Conservation (phyloP, 1,140 invertebrate species). For the Pachyrhynchus sulphureomaculatus region DNA sequence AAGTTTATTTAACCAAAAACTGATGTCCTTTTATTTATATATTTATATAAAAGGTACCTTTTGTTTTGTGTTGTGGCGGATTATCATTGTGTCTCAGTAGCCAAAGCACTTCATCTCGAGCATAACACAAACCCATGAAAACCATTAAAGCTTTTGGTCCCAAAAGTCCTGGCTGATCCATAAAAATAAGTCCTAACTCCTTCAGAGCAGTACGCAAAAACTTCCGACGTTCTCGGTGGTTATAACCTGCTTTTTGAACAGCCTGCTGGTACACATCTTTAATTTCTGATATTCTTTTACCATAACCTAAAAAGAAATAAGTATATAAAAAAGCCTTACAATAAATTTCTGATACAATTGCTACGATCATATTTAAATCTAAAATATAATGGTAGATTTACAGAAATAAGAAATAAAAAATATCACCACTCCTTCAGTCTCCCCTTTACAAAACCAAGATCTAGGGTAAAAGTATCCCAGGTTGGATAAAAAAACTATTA, state of each 20-base stretch:
- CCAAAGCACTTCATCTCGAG: constrained; percentile 97
- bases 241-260: constrained; percentile 83
- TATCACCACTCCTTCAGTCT: too few species aligned
- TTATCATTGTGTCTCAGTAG: constrained; percentile 94
- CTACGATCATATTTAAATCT: too few species aligned
- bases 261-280: constrained; percentile 92
- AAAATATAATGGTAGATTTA: too few species aligned
- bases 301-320: constrained; percentile 60
- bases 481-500: too few species aligned
- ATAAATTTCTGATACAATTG: too few species aligned
- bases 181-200: constrained; percentile 92
- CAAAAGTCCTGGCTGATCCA: constrained; percentile 95
- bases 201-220: constrained; percentile 94
- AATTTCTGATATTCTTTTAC: constrained; percentile 88
- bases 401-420: too few species aligned
- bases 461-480: too few species aligned
- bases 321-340: too few species aligned
- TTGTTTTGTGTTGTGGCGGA: constrained; percentile 81
- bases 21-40: too few species aligned
- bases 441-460: too few species aligned
- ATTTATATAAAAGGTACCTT: constrained; percentile 58
- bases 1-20: too few species aligned
- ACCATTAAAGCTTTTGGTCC: constrained; percentile 97
- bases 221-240: constrained; percentile 93
- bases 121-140: constrained; percentile 93